A percentile compares a stretch with the other conserved stretches of the same genome.
These are phyloP conservation scores for Dione juno DNA, from an alignment of 2,888 invertebrate genomes.

Conservation along the genomic window DNA sequence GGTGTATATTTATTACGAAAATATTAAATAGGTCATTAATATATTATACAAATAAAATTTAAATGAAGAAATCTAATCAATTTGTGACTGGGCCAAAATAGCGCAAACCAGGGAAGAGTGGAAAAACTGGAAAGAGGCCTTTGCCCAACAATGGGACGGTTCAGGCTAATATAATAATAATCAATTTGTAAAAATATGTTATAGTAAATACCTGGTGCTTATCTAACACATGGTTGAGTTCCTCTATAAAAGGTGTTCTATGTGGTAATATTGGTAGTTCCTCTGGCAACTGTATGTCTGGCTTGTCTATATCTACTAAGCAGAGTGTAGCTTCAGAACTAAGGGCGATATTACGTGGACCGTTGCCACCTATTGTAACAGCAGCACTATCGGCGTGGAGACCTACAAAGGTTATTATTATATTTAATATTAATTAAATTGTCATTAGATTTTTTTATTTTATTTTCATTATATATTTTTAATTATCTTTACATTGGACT, in stretches of 20 bases:
- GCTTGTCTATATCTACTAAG: conserved; percentile 97
- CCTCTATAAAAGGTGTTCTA: conserved; percentile 92
- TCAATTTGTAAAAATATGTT: not conserved
- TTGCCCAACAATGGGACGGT: too few relatives aligned
- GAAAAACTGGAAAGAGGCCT: too few relatives aligned
- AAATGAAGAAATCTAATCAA: not conserved
- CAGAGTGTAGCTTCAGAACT: conserved; percentile 94
- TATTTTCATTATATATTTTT: too few relatives aligned
- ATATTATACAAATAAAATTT: too few relatives aligned
- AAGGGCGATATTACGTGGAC: conserved; percentile 83
- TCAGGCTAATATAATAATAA: too few relatives aligned
- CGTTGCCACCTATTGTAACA: conserved; percentile 60
- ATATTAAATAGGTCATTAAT: too few relatives aligned
- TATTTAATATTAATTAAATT: too few relatives aligned
- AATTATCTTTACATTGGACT: too few relatives aligned
- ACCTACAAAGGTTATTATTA: conserved; percentile 60
- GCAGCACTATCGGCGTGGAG: conserved; percentile 85
- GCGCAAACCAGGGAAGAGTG: too few relatives aligned
- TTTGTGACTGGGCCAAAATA: too few relatives aligned
- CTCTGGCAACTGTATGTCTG: conserved; percentile 96
- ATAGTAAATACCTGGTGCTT: conserved; percentile 84
- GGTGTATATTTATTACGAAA: too few relatives aligned
- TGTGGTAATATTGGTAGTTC: conserved; percentile 97
- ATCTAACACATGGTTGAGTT: conserved; percentile 89
- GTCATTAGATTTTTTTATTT: too few relatives aligned